A percentile compares a stretch with the other conserved stretches of the same genome.
Conservation (phyloP, 2,888 invertebrate species). For the Lochmaea crataegi region DNA sequence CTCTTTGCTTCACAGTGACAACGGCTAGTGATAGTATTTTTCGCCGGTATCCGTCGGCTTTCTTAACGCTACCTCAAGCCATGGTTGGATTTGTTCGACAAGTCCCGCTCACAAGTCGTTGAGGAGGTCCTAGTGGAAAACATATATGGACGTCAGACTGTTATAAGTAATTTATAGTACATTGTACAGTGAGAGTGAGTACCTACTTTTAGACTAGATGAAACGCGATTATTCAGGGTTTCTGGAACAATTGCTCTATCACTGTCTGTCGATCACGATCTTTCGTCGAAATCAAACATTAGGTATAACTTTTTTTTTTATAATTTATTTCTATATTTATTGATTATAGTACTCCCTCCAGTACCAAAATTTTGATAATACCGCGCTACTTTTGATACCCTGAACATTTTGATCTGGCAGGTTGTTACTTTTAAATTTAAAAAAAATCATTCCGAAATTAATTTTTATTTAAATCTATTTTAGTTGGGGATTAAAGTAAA, state of each 20-base stretch:
- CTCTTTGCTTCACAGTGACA: conserved; percentile 67
- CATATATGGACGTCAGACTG: conserved; percentile 32
- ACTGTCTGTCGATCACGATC: background rate
- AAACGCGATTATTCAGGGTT: conserved; percentile 38
- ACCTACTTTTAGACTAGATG: conserved; percentile 51
- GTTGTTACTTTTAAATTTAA: too few species aligned
- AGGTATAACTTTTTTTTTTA: background rate
- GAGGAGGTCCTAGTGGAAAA: conserved; percentile 58
- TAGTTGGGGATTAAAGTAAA: too few species aligned
- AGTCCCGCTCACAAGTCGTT: conserved; percentile 50
- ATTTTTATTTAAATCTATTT: too few species aligned
- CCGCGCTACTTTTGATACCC: too few species aligned
- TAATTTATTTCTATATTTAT: too few species aligned
- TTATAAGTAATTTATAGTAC: conserved; percentile 32
- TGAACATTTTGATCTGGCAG: too few species aligned
- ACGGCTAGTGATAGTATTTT: conserved; percentile 61
- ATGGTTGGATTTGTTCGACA: conserved; percentile 39
- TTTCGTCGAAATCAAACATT: background rate
- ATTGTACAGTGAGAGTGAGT: conserved; percentile 53
- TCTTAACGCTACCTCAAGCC: conserved; percentile 58
- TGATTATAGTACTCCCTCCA: too few species aligned
- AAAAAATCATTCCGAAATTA: too few species aligned
- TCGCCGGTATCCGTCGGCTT: conserved; percentile 51
- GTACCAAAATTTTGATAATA: too few species aligned
- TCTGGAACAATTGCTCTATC: conserved; percentile 2